phyloP scores from a whole-genome alignment of 1,140 invertebrate genomes.

The Tetragnatha versicolor region DNA sequence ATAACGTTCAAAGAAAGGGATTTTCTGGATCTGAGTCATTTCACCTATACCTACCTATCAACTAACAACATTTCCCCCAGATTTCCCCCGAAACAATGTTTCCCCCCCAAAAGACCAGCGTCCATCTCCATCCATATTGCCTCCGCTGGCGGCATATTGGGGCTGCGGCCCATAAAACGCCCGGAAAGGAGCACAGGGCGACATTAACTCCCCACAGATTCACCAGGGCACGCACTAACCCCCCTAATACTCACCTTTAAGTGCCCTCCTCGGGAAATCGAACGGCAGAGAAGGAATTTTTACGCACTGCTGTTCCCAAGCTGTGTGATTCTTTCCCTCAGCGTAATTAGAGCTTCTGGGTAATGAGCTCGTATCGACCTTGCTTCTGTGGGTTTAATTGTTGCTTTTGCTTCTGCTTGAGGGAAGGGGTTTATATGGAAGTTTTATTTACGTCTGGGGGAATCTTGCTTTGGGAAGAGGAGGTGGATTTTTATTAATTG shows the following conservation, averaged over 20 bases:
- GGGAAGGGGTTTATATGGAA: slow-evolving; percentile 8
- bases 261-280: neutral
- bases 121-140: neutral
- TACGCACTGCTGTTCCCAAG: neutral
- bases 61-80: too few relatives aligned
- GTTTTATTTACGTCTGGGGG: neutral
- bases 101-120: too few relatives aligned
- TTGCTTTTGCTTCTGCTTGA: neutral
- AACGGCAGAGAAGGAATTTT: neutral
- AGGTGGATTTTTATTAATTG: too few relatives aligned
- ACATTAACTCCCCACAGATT: slow-evolving; percentile 2
- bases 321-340: too few relatives aligned
- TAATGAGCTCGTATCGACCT: neutral
- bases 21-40: too few relatives aligned
- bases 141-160: neutral
- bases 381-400: too few relatives aligned
- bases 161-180: slow-evolving; percentile 10
- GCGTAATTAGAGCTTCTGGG: slow-evolving; percentile 12
- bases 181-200: neutral
- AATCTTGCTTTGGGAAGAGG: too few relatives aligned
- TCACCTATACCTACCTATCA: too few relatives aligned
- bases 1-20: too few relatives aligned
- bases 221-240: neutral
- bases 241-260: slow-evolving; percentile 18
- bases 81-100: too few relatives aligned